Percentiles rank a stretch among this genome's conserved stretches.
phyloP scores from a whole-genome alignment of 2,113 vertebrate species.

The Rutilus rutilus region DNA sequence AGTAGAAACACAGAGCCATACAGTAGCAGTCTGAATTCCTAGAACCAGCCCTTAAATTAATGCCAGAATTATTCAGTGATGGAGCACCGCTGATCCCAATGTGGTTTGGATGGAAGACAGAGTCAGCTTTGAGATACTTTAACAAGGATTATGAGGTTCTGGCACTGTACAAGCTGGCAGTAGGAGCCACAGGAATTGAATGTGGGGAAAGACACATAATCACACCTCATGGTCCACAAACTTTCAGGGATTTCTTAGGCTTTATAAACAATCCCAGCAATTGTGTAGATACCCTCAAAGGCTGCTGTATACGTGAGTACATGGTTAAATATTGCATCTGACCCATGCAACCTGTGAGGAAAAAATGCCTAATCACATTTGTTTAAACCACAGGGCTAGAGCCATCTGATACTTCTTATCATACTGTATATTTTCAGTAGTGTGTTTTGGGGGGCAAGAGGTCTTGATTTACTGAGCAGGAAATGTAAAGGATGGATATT shows the following conservation, averaged over 20 bases:
- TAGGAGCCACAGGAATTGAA: slow-evolving; percentile 29
- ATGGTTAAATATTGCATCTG: slow-evolving; percentile 40
- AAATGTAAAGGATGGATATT: not conserved
- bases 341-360: slow-evolving; percentile 12
- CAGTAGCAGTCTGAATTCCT: not conserved
- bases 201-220: not conserved
- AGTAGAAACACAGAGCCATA: not conserved
- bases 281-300: slow-evolving; percentile 29
- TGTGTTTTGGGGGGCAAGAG: not conserved
- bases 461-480: not conserved
- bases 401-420: slow-evolving; percentile 1
- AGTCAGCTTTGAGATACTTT: slow-evolving; percentile 37
- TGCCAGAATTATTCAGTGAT: slow-evolving; percentile 32
- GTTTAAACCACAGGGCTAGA: not conserved
- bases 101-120: slow-evolving; percentile 35
- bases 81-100: slow-evolving; percentile 37
- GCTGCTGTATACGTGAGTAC: slow-evolving; percentile 3
- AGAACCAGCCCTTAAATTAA: slow-evolving; percentile 41
- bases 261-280: slow-evolving; percentile 19
- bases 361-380: slow-evolving; percentile 9
- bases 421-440: slow-evolving; percentile 2
- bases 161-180: not conserved
- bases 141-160: slow-evolving; percentile 41
- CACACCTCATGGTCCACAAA: slow-evolving; percentile 17
- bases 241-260: slow-evolving; percentile 34